Evolutionary conservation across 2,113 vertebrate genomes (phyloP).

Genomic region (Epinephelus cyanopodus): DNA sequence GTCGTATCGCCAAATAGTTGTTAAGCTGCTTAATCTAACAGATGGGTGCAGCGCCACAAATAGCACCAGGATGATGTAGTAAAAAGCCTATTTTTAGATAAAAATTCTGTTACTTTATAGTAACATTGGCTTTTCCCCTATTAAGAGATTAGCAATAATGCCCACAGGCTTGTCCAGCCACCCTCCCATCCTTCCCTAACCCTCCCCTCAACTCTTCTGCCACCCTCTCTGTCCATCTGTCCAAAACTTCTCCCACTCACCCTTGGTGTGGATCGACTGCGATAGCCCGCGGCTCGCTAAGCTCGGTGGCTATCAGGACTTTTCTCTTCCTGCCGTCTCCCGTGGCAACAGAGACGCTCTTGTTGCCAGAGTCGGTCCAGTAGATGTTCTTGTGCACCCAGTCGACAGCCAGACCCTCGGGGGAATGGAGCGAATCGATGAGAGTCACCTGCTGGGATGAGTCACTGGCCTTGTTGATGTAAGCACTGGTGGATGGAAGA

Average conservation of each 20-base stretch:
- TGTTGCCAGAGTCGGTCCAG: constrained; percentile 98
- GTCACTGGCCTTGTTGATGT: constrained; percentile 95
- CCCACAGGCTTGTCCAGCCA: not conserved
- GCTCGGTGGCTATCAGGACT: constrained; percentile 90
- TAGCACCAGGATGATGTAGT: not conserved
- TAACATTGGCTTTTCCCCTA: not conserved
- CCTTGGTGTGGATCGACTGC: constrained; percentile 94
- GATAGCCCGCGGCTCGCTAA: constrained; percentile 95
- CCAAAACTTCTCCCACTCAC: constrained; percentile 79
- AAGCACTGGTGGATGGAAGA: constrained; percentile 84
- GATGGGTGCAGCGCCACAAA: not conserved
- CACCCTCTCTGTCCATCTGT: constrained; percentile 12
- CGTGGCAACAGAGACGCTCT: constrained; percentile 95
- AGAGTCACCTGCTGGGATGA: constrained; percentile 90
- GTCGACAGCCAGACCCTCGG: constrained; percentile 95
- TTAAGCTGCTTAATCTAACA: constrained; percentile 7
- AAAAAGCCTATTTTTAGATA: constrained; percentile 1
- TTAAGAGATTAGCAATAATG: constrained; percentile 1
- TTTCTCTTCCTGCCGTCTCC: constrained; percentile 90
- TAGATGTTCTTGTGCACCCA: constrained; percentile 99
- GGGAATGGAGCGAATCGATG: constrained; percentile 93
- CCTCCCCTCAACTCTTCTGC: not conserved
- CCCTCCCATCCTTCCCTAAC: not conserved
- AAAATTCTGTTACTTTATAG: not conserved
- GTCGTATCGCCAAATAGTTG: constrained; percentile 16